Percentiles rank a stretch among this genome's conserved stretches.
These are phyloP conservation scores for Sander lucioperca DNA, from an alignment of 2,113 vertebrate genomes.

Conservation along the genomic window DNA sequence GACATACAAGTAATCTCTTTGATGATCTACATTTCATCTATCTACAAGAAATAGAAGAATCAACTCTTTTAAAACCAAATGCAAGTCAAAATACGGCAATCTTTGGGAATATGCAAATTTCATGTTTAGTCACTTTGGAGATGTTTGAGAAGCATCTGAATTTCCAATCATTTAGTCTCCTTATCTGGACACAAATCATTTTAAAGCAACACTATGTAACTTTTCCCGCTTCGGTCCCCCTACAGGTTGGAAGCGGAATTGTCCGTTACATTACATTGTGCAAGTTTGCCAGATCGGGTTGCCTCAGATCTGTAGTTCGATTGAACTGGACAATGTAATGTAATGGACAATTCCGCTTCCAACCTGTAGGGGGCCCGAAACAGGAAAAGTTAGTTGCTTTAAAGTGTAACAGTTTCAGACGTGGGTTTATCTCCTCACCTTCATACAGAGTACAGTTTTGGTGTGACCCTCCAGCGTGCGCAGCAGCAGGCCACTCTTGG, in stretches of 20 bases:
- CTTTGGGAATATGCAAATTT: neutral
- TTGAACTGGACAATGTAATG: no score
- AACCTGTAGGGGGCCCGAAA: no score
- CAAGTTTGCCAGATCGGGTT: no score
- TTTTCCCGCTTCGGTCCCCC: no score
- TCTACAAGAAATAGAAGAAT: neutral
- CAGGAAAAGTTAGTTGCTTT: no score
- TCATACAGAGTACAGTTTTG: slow-evolving; percentile 97
- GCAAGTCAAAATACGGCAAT: neutral
- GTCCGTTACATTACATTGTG: no score
- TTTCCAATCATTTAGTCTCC: neutral
- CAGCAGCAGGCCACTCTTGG: slow-evolving; percentile 92
- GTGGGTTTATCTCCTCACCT: slow-evolving; percentile 78
- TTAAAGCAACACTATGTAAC: no score
- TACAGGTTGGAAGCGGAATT: no score
- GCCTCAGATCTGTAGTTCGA: no score
- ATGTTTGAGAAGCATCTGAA: neutral
- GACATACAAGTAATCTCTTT: neutral
- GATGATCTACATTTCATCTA: neutral
- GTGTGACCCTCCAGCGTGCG: slow-evolving; percentile 93
- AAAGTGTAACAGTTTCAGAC: neutral
- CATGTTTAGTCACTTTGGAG: neutral
- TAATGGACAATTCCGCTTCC: no score
- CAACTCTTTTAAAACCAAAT: neutral
- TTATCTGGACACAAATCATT: neutral